Evolutionary conservation across 37 sponge, comb jelly and placozoan species (phyloP).

Genomic region (Aphrocallistes beatrix): DNA sequence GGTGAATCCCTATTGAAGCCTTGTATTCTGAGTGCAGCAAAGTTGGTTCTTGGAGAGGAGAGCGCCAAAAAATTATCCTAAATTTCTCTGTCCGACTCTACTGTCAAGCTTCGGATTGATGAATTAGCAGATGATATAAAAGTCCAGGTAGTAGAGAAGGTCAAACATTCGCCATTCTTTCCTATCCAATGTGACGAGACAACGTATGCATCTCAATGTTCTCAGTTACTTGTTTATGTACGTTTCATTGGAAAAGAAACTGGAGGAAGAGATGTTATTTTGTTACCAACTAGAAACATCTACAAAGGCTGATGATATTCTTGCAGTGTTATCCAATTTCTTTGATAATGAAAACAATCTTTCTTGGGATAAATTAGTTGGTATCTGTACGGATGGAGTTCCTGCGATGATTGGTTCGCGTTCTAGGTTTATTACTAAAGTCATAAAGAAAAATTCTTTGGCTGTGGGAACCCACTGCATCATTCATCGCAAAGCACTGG

Average conservation of each 20-base stretch:
- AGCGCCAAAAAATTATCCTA: not conserved
- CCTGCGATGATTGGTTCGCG: not conserved
- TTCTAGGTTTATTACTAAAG: not conserved
- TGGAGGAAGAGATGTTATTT: not conserved
- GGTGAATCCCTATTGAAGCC: not conserved
- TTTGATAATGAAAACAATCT: not conserved
- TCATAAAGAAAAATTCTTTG: not conserved
- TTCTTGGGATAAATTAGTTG: not conserved
- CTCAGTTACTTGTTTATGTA: not conserved
- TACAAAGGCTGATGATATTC: not conserved
- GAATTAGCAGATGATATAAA: not conserved
- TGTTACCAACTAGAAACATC: not conserved
- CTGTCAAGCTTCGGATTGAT: not conserved
- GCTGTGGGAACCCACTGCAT: constrained; percentile 6
- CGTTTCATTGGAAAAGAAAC: not conserved
- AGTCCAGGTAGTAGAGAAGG: not conserved
- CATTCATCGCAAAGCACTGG: not conserved
- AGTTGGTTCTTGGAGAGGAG: not conserved
- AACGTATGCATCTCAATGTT: constrained; percentile 1
- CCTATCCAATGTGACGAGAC: not conserved
- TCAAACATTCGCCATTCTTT: not conserved
- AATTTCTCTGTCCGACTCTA: not conserved
- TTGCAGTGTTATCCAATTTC: not conserved
- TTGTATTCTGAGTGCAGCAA: not conserved
- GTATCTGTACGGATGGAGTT: not conserved